Evolutionary conservation across 37 sponge, comb jelly and placozoan species (phyloP), one percentile per base, ranked within the genome.

Genomic region (Ephydatia muelleri): DNA sequence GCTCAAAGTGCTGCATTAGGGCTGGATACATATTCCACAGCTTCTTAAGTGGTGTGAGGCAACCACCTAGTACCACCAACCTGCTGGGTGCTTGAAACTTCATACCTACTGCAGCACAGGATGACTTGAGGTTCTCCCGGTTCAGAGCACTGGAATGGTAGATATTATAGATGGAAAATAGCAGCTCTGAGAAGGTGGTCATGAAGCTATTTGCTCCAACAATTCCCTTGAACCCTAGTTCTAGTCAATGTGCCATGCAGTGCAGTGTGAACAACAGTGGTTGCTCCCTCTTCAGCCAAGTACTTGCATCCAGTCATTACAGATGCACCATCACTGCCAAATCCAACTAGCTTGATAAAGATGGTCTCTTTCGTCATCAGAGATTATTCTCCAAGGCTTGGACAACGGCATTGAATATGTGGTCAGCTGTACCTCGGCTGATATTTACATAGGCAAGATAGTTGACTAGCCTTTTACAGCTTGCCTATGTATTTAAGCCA

Each of bases 281-380:
- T 34, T n/a, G 33, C 25, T 34, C 33, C 6, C 5, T 34, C n/a
- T 25, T 75, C 25, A 75, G 76, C 37, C 37, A 5, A 30, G 33
- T 5, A 25, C 32, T 34, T 30, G 37, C 33, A 35, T 3, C 57
- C 79, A 48, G 43, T 48, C 79, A 78, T 78, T 25, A 78, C 49
- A 47, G 79, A 47, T 26, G 79, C 64, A n/a, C 79, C 79, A 47
- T 78, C 79, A 78, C 79, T 78, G 14, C 79, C 79, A 26, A 78
- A 39, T n/a, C 49, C 79, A 48, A 78, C 79, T 5, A 78, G 19
- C 65, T 78, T 78, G 25, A 8, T 43, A 43, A 43, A 43, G 47
- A 43, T 43, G 47, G 47, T 43, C 47, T 43, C 47, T 43, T 4
- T 6, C 9, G 30, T 16, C 67, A 65, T 16, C 21, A 23, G 70